Evolutionary conservation across 1,140 invertebrate genomes (phyloP).

Genomic region (Drosophila bifasciata): DNA sequence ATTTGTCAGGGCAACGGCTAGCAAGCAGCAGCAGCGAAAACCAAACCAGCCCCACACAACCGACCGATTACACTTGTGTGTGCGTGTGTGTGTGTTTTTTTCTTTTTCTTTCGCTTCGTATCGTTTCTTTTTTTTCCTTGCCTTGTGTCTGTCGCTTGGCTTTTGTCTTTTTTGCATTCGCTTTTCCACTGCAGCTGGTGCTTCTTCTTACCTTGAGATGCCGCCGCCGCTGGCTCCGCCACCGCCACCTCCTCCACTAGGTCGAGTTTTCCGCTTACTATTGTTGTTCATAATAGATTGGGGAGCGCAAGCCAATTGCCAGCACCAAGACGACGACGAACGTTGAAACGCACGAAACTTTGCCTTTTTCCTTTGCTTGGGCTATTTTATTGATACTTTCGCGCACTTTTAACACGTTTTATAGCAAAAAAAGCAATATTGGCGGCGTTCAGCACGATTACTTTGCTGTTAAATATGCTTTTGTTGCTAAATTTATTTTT

Average conservation of each 20-base stretch:
- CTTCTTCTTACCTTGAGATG: constrained; percentile 82
- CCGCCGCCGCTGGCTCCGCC: constrained; percentile 68
- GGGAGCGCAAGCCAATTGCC: constrained; percentile 58
- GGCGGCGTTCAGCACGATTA: constrained; percentile 43
- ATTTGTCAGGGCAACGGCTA: constrained; percentile 56
- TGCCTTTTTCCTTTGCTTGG: constrained; percentile 41
- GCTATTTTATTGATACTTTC: constrained; percentile 24
- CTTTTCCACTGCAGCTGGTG: constrained; percentile 57
- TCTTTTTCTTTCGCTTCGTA: constrained; percentile 14
- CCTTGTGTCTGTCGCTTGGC: constrained; percentile 32
- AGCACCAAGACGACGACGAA: constrained; percentile 31
- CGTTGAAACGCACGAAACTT: constrained; percentile 38
- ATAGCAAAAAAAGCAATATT: constrained; percentile 34
- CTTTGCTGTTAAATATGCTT: constrained; percentile 51
- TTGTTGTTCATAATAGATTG: constrained; percentile 76
- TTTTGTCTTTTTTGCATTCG: constrained; percentile 29
- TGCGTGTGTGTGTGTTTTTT: constrained; percentile 28
- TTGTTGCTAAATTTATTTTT: constrained; percentile 64
- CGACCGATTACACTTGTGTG: constrained; percentile 22
- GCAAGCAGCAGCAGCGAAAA: constrained; percentile 37
- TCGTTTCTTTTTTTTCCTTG: constrained; percentile 41
- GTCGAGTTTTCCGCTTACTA: constrained; percentile 83
- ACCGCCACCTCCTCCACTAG: constrained; percentile 62
- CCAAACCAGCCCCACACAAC: constrained; percentile 46
- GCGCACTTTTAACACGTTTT: constrained; percentile 30